Base-by-base conservation (phyloP, 2,888 invertebrate species). In the Cryptocephalus moraei region DNA sequence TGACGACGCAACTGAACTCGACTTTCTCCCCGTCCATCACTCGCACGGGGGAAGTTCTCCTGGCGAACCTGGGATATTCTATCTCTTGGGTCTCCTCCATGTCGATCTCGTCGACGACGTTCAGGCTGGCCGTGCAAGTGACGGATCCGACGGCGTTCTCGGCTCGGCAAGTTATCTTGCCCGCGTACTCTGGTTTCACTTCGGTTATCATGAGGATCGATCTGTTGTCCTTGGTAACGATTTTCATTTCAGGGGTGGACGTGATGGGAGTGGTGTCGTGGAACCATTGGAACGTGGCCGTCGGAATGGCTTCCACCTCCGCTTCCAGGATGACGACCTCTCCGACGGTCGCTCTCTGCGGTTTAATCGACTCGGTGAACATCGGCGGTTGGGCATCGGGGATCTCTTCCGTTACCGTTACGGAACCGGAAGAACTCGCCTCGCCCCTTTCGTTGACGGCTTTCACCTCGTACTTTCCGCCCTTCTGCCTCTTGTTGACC, bases 11-110 rank as follows among this genome's bases (percentile, higher is more conserved):
- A 32, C 75, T 79, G 44, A 91, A 75, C 51, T 78, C 73, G 49
- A 89, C 86, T 32, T 50, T 81, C 62, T 95, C 91, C 45, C 94
- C 94, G 65, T 93, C 93, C 86, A 91, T 91, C 6, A 93, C 84
- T 48, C 81, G 80, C 8, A 83, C 71, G 4, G 89, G 82, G 45
- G 81, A 73, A 53, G 94, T 75, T 51, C 82, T 81, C 62, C 80
- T 79, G 14, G 83, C 71, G 65, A 96, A 89, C 57, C 79, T 75
- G 33, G 95, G 95, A 36, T 88, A 84, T 53, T 75, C 75, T 40
- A 81, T 70, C 66, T 80, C 80, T 43, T 72, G 72, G 0, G 76
- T 73, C 58, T 80, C 76, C 61, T 82, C 78, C 72, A 74, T 75
- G 46, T 66, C 66, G 31, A 72, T 67, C 53, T 75, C 75, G 49